Conservation (phyloP, 2,113 vertebrate species). For the Cinclus cinclus region DNA sequence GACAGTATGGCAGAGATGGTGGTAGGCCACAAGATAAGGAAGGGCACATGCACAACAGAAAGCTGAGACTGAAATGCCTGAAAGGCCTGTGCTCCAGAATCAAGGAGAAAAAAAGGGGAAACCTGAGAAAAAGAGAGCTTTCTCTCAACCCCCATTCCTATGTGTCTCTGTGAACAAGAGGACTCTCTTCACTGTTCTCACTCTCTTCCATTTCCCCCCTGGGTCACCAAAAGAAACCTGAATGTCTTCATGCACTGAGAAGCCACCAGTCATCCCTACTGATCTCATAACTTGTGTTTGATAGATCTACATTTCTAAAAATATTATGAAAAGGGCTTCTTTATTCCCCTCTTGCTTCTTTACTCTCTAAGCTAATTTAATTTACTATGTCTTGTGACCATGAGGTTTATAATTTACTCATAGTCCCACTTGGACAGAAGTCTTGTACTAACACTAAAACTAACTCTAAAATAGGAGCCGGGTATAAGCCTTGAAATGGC, state of each 20-base stretch:
- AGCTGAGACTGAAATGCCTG: not conserved
- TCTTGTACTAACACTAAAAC: not conserved
- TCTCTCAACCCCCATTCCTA: not conserved
- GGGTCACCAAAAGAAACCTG: not conserved
- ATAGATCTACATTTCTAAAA: not conserved
- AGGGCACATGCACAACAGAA: not conserved
- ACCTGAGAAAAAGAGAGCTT: not conserved
- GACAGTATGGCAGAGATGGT: not conserved
- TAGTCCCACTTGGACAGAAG: not conserved
- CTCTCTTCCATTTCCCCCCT: not conserved
- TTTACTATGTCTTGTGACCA: not conserved
- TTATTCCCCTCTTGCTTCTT: not conserved
- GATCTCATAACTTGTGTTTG: not conserved
- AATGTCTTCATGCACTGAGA: not conserved
- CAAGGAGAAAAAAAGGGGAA: not conserved
- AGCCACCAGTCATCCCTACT: not conserved
- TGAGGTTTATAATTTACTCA: not conserved
- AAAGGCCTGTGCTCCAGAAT: not conserved
- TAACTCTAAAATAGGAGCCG: not conserved
- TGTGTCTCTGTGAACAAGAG: not conserved
- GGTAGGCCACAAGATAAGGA: not conserved
- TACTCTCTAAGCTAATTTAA: not conserved
- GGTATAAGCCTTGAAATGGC: not conserved
- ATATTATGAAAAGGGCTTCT: not conserved
- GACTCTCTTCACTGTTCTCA: not conserved